phyloP scores from a whole-genome alignment of 2,113 vertebrate genomes.

The Nanger granti region DNA sequence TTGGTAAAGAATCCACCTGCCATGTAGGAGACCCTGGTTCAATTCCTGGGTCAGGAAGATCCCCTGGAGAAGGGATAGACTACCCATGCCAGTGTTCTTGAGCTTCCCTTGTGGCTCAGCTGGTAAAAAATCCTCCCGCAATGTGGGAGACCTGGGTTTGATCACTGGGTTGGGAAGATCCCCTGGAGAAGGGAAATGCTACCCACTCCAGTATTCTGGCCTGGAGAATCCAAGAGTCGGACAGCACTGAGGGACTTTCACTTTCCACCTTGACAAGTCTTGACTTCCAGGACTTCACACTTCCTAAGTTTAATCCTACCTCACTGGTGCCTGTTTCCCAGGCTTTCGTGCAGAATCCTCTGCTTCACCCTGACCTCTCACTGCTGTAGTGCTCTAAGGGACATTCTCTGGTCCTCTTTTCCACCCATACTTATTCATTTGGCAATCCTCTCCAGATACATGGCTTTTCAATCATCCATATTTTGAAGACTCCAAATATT shows the following conservation, averaged over 20 bases:
- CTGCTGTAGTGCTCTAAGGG: neutral
- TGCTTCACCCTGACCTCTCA: neutral
- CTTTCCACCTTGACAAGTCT: too few relatives aligned
- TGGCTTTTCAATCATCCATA: neutral
- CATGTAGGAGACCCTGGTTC: neutral
- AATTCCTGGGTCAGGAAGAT: neutral
- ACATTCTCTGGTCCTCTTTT: neutral
- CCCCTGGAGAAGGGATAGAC: neutral
- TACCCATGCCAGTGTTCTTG: neutral
- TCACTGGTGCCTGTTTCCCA: neutral
- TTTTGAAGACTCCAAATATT: neutral
- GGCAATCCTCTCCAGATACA: neutral
- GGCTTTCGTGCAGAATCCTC: neutral
- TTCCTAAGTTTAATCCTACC: neutral
- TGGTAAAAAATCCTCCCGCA: fast-evolving
- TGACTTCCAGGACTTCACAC: neutral
- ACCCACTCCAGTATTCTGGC: neutral
- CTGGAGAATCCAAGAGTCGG: neutral
- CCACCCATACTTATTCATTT: neutral
- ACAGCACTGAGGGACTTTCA: fast-evolving
- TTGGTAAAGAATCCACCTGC: neutral
- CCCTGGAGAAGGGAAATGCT: neutral
- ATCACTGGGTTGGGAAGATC: neutral
- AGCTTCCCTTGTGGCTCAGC: neutral
- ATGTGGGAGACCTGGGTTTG: neutral